These are phyloP conservation scores for Isaurus tuberculatus DNA, from an alignment of 92 coral and sea anemone species.

Conservation along the genomic window DNA sequence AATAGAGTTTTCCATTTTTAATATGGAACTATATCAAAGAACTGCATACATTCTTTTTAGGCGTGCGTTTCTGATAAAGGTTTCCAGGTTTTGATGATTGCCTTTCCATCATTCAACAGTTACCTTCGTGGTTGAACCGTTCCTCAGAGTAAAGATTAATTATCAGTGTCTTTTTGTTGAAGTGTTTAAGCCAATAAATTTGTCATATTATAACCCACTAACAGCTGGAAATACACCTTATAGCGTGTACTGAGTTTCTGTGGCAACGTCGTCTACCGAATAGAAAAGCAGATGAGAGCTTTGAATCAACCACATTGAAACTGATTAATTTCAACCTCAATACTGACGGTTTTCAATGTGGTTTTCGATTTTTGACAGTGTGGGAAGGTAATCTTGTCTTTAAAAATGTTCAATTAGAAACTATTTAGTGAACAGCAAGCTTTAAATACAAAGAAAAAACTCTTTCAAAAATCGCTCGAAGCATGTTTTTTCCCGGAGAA, in stretches of 20 bases:
- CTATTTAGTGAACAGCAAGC: constrained; percentile 1
- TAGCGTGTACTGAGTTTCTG: constrained; percentile 22
- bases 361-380: not conserved
- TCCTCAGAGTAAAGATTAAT: constrained; percentile 1
- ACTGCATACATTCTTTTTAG: constrained; percentile 30
- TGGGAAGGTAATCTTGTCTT: not conserved
- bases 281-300: not conserved
- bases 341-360: not conserved
- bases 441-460: not conserved
- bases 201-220: not conserved
- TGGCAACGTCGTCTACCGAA: not conserved
- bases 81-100: not conserved
- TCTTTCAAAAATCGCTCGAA: too few species aligned
- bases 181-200: constrained; percentile 5
- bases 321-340: not conserved
- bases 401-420: not conserved
- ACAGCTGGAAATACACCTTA: not conserved
- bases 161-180: constrained; percentile 1
- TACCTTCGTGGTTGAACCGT: not conserved
- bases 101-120: constrained; percentile 15
- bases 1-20: not conserved
- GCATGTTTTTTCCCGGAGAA: too few species aligned
- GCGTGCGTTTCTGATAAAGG: not conserved
- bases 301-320: not conserved
- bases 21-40: not conserved